Evolutionary conservation across 2,888 invertebrate species (phyloP).

Genomic region (Rotaria macrura): DNA sequence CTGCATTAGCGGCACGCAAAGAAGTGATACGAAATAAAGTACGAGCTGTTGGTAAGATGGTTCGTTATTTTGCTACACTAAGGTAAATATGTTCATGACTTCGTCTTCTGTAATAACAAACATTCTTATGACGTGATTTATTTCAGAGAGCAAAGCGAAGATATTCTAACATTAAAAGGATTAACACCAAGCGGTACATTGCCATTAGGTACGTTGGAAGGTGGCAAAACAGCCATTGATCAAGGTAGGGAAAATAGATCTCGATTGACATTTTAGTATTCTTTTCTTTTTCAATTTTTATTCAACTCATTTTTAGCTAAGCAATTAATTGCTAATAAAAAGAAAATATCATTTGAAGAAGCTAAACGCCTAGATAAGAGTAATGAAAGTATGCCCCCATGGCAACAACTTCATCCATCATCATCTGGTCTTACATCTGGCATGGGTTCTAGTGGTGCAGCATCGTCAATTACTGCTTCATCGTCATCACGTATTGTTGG

Average conservation of each 20-base stretch:
- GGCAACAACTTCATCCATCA: conserved; percentile 19
- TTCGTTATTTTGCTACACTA: conserved; percentile 58
- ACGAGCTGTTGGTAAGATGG: conserved; percentile 99
- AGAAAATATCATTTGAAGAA: conserved; percentile 33
- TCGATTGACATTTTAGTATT: too few relatives aligned
- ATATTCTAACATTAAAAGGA: conserved; percentile 92
- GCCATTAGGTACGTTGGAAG: conserved; percentile 32
- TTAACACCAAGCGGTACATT: conserved; percentile 63
- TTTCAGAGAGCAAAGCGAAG: conserved; percentile 91
- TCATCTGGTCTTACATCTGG: background rate
- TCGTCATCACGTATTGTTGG: background rate
- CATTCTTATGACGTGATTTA: too few relatives aligned
- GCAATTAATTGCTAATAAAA: conserved; percentile 24
- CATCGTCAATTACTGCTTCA: background rate
- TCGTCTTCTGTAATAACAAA: too few relatives aligned
- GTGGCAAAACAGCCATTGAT: conserved; percentile 32
- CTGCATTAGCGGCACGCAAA: conserved; percentile 60
- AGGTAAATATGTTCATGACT: background rate
- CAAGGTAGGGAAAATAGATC: conserved; percentile 22
- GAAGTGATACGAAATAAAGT: conserved; percentile 99
- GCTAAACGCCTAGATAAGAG: conserved; percentile 33
- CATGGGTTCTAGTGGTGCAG: background rate
- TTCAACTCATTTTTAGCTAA: too few relatives aligned
- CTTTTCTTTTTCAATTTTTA: too few relatives aligned
- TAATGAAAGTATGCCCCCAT: conserved; percentile 33